Conservation (phyloP, 1,140 invertebrate species). For the Eueides isabella region DNA sequence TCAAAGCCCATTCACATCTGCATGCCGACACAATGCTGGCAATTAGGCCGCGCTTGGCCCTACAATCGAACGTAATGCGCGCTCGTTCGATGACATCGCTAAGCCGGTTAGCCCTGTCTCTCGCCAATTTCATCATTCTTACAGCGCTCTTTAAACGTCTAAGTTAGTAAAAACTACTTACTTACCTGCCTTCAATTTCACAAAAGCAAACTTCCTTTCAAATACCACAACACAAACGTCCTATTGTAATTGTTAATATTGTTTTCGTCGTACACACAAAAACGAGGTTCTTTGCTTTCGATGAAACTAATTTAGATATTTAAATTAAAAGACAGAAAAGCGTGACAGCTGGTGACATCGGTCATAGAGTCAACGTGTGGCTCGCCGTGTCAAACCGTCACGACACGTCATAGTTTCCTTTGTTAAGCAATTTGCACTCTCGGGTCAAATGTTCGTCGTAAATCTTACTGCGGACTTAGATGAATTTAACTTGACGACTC, state of each 20-base stretch:
- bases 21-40: conserved; percentile 81
- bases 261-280: neutral
- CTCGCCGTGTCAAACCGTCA: conserved; percentile 36
- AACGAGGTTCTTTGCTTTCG: neutral
- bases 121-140: conserved; percentile 52
- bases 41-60: conserved; percentile 77
- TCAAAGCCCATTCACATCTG: conserved; percentile 82
- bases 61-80: conserved; percentile 80
- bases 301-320: neutral
- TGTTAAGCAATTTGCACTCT: conserved; percentile 59
- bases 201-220: conserved; percentile 30
- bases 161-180: conserved; percentile 32
- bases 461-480: conserved; percentile 41
- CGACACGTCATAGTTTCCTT: conserved; percentile 58
- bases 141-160: conserved; percentile 49
- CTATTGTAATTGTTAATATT: neutral
- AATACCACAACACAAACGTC: conserved; percentile 14
- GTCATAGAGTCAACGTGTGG: conserved; percentile 51
- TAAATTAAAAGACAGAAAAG: neutral
- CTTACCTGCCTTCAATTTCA: conserved; percentile 38
- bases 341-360: conserved; percentile 34
- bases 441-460: conserved; percentile 56
- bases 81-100: conserved; percentile 68
- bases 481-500: conserved; percentile 3
- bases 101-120: conserved; percentile 55